phyloP scores from a whole-genome alignment of 2,797 vertebrate species.

The Trichosurus vulpecula region DNA sequence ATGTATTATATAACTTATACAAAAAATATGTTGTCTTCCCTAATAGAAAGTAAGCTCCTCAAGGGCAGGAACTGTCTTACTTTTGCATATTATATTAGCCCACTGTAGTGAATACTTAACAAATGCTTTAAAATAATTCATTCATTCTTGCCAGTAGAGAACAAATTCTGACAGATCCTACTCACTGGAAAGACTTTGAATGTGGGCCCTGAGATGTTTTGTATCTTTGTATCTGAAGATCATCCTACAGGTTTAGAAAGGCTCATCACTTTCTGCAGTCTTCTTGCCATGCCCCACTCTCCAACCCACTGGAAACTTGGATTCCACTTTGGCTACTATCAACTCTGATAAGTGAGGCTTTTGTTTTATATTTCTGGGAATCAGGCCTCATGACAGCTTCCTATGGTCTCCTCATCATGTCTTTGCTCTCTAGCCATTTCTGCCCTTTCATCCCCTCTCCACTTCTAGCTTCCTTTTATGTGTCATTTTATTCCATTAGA shows the following conservation, averaged over 20 bases:
- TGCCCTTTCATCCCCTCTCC: neutral
- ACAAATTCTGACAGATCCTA: neutral
- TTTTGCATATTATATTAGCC: neutral
- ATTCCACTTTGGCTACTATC: neutral
- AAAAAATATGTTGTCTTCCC: neutral
- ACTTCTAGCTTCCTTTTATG: neutral
- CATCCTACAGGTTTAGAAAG: neutral
- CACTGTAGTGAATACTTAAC: neutral
- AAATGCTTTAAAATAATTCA: neutral
- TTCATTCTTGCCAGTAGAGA: neutral
- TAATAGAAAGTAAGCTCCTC: neutral
- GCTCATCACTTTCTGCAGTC: neutral
- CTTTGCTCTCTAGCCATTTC: neutral
- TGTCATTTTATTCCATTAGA: neutral
- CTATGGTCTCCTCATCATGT: neutral
- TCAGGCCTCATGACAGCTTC: neutral
- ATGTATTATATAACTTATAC: neutral
- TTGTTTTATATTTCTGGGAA: neutral
- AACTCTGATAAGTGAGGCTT: neutral
- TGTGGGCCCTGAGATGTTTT: neutral
- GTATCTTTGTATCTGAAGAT: neutral
- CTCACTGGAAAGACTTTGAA: neutral
- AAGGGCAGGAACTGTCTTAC: neutral
- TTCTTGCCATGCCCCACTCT: neutral
- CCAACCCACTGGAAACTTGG: neutral